A percentile compares a stretch with the other conserved stretches of the same genome.
Evolutionary conservation across 2,113 vertebrate species (phyloP).

Genomic region (Lagopus leucura): DNA sequence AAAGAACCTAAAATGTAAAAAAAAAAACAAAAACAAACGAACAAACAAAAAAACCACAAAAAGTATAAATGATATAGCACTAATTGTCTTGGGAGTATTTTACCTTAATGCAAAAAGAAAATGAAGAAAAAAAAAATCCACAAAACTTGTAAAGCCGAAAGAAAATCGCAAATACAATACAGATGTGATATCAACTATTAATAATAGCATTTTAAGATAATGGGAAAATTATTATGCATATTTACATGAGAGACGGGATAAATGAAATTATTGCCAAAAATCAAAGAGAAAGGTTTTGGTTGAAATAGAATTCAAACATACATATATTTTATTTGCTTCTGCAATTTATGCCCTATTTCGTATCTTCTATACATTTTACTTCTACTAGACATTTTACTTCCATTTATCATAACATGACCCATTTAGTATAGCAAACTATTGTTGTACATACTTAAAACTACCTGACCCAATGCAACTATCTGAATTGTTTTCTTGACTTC

Average conservation of each 20-base stretch:
- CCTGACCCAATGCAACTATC: not conserved
- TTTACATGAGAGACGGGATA: not conserved
- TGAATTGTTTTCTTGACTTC: not conserved
- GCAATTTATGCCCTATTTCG: not conserved
- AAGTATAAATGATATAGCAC: not conserved
- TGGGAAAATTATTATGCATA: not conserved
- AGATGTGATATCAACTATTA: not conserved
- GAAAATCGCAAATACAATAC: not conserved
- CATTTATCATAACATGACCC: not conserved
- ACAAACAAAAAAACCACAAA: not conserved
- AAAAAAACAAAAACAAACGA: not conserved
- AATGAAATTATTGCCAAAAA: not conserved
- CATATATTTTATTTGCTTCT: not conserved
- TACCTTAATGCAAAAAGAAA: not conserved
- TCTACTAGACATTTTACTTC: not conserved
- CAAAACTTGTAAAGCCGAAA: not conserved
- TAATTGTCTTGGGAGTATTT: not conserved
- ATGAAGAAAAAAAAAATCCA: not conserved
- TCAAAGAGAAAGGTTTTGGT: not conserved
- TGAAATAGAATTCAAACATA: not conserved
- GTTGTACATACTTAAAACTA: not conserved
- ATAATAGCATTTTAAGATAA: not conserved
- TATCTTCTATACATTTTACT: not conserved
- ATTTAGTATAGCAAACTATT: not conserved
- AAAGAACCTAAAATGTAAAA: not conserved